Base-by-base conservation (phyloP, 64 coral and sea anemone species). In the Stylophora pistillata region DNA sequence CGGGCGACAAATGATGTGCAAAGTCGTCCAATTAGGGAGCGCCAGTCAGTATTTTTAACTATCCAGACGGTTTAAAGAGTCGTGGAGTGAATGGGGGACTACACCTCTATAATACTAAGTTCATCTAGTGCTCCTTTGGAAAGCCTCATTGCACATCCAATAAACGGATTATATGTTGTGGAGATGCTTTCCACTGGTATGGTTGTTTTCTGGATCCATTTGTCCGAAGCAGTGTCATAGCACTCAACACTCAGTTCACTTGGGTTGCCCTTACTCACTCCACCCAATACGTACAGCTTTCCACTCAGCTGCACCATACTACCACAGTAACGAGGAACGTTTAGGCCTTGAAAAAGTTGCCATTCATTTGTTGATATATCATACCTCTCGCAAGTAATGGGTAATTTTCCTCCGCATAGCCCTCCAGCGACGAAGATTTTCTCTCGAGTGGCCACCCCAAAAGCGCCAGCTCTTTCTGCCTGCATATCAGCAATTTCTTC, bases 121-220 rank as follows among this genome's bases (percentile, higher is more conserved):
- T n/a, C n/a, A n/a, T n/a, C n/a, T n/a, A n/a, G n/a, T n/a, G 52
- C 31, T 74, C 73, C 73, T 74, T 47, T 74, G 34, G 73, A 41
- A 15, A 74, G 29, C 20, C 52, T 74, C 3, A 74, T 13, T 4
- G 27, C 33, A 74, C 73, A 74, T 14, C 30, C 34, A 1, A 17
- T 74, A 15, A 74, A 74, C 52, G 34, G 10, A 74, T 34, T n/a
- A 37, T 53, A 17, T 37, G 0, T 10, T 20, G 20, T 20, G 10
- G 34, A 74, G 73, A 20, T 74, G 21, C 5, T 65, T 65, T 65
- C 10, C 52, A 26, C 74, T 27, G 74, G 74, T 55, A 77, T 55
- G 52, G 0, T 65, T 65, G 62, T 65, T 23, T 25, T 23, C 62
- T 25, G 15, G 21, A 21, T 65, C 62, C 62, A 65, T 18, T 25